Base-by-base conservation (phyloP, 2,888 invertebrate genomes). In the Protonemura montana region DNA sequence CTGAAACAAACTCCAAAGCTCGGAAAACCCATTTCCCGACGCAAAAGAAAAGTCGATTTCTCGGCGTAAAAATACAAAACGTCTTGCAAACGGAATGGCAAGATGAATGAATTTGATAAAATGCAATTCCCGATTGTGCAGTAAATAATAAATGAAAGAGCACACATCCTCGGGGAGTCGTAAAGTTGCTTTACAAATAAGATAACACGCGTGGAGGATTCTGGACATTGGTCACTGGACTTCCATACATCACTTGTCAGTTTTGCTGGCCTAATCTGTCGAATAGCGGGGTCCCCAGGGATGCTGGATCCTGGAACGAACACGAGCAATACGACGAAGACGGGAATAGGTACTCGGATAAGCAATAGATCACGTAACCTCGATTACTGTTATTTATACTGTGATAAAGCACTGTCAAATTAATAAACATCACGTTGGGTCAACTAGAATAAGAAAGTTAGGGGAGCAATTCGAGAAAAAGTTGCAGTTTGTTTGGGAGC, bases 81-180 rank as follows among this genome's bases (percentile, higher is more conserved):
- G 29, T 30, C 81, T 81, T 7, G 78, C 6, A 81, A 81, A 29
- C 30, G 81, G 29, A 76, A 76, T 27, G 76, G 28, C 7, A 84
- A 84, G 84, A 84, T 84, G 82, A 76, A 85, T 82, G 85, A 76
- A 59, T 85, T 85, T 85, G 85, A 85, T 87, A 87, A 85, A 85
- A 77, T 25, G 85, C 59, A 87, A 87, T 82, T 35, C 76, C 82
- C 76, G 29, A 85, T 30, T 35, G 85, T 29, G 82, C 27, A 29
- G 27, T 84, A 84, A 84, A 84, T 84, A 84, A 84, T 84, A 84
- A 84, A 84, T 83, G 82, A 83, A 83, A 83, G 41, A 7, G 82
- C 26, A 59, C 13, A 27, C 26, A n/a, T 59, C 84, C 76, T 25
- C 21, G 0, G 82, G 42, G 41, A 41, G 41, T 83, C 82, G 82